phyloP scores from a whole-genome alignment of 2,113 vertebrate genomes.

The Cheirogaleus medius region DNA sequence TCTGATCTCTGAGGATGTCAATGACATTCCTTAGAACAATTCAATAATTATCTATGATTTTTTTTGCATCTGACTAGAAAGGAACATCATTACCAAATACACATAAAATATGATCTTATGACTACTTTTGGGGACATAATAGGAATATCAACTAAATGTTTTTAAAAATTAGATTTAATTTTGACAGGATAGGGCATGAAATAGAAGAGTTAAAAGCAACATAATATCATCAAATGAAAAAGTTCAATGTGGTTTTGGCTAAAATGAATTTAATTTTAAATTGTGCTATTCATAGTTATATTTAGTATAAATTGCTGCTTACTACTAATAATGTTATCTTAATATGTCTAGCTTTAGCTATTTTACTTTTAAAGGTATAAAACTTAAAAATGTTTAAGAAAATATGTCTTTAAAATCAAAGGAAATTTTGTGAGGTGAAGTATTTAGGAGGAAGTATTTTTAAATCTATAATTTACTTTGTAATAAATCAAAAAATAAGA shows the following conservation, averaged over 20 bases:
- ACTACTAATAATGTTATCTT: neutral
- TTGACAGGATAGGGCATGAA: neutral
- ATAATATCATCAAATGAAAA: neutral
- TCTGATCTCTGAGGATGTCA: neutral
- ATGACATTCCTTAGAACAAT: neutral
- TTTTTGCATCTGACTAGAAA: neutral
- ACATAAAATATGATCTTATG: neutral
- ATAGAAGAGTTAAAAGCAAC: neutral
- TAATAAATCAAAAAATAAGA: neutral
- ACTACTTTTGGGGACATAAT: neutral
- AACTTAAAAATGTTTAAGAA: neutral
- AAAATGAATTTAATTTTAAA: neutral
- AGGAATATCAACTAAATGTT: neutral
- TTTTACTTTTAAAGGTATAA: neutral
- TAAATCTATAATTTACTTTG: neutral
- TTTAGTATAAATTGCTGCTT: neutral
- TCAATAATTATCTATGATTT: neutral
- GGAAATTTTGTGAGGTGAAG: neutral
- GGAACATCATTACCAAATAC: neutral
- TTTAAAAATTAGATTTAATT: neutral
- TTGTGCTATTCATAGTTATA: neutral
- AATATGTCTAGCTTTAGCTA: neutral
- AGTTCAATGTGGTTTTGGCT: neutral
- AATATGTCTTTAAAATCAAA: neutral
- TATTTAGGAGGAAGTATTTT: neutral